phyloP scores from a whole-genome alignment of 2,797 vertebrate genomes.

The Gallinago solitaria region DNA sequence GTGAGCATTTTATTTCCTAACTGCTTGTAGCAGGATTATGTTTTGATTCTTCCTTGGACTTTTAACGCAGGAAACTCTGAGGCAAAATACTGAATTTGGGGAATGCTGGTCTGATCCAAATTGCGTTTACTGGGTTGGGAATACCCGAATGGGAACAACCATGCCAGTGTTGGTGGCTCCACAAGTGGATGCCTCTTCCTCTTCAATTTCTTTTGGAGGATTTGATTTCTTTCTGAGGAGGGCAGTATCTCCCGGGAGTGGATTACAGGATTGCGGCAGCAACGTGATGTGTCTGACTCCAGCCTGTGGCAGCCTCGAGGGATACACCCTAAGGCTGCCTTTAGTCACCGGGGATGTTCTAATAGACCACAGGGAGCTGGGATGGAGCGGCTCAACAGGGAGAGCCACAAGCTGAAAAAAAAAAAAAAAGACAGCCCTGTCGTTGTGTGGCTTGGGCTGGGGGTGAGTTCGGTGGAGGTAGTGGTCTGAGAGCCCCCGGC shows the following conservation, averaged over 20 bases:
- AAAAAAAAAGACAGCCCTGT: neutral
- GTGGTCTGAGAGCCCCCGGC: neutral
- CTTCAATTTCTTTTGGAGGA: neutral
- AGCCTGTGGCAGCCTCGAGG: neutral
- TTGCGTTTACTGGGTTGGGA: neutral
- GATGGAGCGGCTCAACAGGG: neutral
- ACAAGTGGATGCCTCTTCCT: neutral
- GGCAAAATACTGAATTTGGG: neutral
- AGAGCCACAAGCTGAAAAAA: neutral
- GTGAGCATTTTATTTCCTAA: neutral
- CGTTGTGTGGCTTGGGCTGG: neutral
- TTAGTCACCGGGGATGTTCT: neutral
- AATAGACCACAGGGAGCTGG: neutral
- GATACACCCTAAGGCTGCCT: neutral
- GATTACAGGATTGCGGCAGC: neutral
- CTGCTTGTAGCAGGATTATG: neutral
- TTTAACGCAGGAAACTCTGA: neutral
- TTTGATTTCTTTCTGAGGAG: neutral
- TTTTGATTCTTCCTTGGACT: neutral
- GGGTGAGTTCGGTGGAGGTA: neutral
- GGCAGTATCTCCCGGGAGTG: fast-evolving
- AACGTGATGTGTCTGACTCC: neutral
- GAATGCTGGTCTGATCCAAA: neutral
- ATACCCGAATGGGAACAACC: neutral
- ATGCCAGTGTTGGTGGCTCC: fast-evolving